These are phyloP conservation scores for Drosophila paulistorum DNA, from an alignment of 1,140 invertebrate genomes.

Conservation along the genomic window DNA sequence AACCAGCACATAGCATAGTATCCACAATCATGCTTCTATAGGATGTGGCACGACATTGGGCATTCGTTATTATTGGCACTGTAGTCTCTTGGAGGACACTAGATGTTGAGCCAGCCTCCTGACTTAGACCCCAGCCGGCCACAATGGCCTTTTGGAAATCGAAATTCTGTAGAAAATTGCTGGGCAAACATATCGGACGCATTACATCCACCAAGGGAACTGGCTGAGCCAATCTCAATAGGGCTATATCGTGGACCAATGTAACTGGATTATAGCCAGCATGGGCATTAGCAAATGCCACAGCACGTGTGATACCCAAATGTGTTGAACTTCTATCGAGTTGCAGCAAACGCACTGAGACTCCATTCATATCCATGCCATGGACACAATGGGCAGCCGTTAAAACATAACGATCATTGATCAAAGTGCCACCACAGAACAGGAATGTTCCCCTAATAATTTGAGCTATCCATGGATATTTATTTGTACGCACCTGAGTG, in stretches of 20 bases:
- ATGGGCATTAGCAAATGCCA: slow-evolving; percentile 59
- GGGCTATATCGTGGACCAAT: slow-evolving; percentile 92
- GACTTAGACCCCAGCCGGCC: slow-evolving; percentile 94
- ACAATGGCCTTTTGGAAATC: slow-evolving; percentile 71
- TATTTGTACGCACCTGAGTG: slow-evolving; percentile 69
- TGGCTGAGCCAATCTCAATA: slow-evolving; percentile 84
- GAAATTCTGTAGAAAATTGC: slow-evolving; percentile 56
- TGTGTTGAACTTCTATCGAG: slow-evolving; percentile 86
- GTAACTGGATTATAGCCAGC: slow-evolving; percentile 62
- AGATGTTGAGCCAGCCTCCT: slow-evolving; percentile 92
- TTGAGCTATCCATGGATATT: slow-evolving; percentile 81
- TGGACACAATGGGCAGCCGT: slow-evolving; percentile 85
- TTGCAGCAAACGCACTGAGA: slow-evolving; percentile 88
- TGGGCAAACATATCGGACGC: slow-evolving; percentile 93
- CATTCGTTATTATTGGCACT: slow-evolving; percentile 95
- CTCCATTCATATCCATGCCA: slow-evolving; percentile 85
- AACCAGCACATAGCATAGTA: slow-evolving; percentile 95
- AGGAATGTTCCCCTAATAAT: slow-evolving; percentile 59
- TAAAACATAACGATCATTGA: slow-evolving; percentile 83
- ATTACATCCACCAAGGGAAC: slow-evolving; percentile 91
- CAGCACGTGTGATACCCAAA: slow-evolving; percentile 56
- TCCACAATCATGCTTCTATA: slow-evolving; percentile 95
- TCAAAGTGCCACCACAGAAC: slow-evolving; percentile 78
- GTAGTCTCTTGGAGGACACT: slow-evolving; percentile 91
- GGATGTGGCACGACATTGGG: slow-evolving; percentile 91